Evolutionary conservation across 1,140 invertebrate genomes (phyloP), one percentile per base, ranked within the genome.

Genomic region (Brachionus plicatilis): DNA sequence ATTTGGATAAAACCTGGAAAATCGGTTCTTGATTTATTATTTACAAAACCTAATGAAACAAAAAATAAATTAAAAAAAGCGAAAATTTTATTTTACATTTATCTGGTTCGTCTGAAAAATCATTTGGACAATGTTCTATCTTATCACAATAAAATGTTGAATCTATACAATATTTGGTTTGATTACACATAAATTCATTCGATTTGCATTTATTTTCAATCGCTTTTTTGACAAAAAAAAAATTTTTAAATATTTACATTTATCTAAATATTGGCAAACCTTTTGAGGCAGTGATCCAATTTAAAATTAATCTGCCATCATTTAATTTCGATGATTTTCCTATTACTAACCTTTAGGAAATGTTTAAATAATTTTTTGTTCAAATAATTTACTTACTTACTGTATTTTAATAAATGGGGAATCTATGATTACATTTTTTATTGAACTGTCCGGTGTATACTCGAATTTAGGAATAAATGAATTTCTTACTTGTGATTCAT

Each of bases 131-230:
- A 47, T 82, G 53, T 24, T 65, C 29, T 17, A 68, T 65, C 24
- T 56, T 56, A 82, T 82, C 79, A 68, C 79, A 82, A 82, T 20
- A 68, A 60, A 45, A 47, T 43, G 3, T 45, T 9, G 53, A 65
- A 6, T 82, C 60, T 20, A 82, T 65, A 17, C 79, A 82, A 65
- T 65, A 82, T 37, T 47, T 45, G 33, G 53, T 82, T 82, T 68
- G 79, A 65, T 65, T 68, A 65, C 79, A 82, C 79, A 82, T 82
- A 68, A 82, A 65, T 45, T 82, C 79, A 37, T 82, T 65, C 7
- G n/a, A 72, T 60, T 65, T 80, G 20, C 50, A 80, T 14, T 65
- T 29, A 56, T 45, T 17, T 17, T 27, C 33, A 17, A 17, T 7
- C 1, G 76, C 56, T 80, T 12, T 50, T 60, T 37, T 17, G 8